Conservation (phyloP, 2,113 vertebrate species). For the Varanus salvator region DNA sequence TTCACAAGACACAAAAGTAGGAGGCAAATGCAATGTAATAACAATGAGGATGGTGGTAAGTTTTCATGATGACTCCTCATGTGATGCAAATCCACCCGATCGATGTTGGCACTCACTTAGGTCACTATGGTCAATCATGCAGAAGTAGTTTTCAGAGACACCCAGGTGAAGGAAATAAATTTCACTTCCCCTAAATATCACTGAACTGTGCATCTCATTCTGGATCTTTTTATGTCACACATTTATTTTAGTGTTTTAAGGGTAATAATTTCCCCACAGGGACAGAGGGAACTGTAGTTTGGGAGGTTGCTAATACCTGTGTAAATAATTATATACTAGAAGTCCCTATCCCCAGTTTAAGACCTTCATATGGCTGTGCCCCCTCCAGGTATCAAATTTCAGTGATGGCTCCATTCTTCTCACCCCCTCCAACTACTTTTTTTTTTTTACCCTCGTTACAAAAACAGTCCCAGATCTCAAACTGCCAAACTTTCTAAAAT, state of each 20-base stretch:
- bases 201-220: not conserved
- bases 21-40: too few relatives aligned
- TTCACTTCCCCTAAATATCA: too few relatives aligned
- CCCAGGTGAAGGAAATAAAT: not conserved
- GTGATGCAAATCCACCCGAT: not conserved
- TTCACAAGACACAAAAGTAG: too few relatives aligned
- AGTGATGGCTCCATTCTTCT: not conserved
- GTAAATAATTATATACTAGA: not conserved
- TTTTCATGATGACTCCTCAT: too few relatives aligned
- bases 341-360: not conserved
- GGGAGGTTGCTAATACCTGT: not conserved
- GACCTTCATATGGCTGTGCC: too few relatives aligned
- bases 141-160: not conserved
- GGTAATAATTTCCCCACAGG: not conserved
- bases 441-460: not conserved
- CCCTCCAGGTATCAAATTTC: not conserved
- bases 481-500: slow-evolving; percentile 58
- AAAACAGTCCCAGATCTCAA: slow-evolving; percentile 46
- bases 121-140: not conserved
- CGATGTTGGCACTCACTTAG: not conserved
- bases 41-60: too few relatives aligned
- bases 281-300: not conserved
- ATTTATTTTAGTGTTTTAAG: not conserved
- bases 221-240: not conserved
- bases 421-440: too few relatives aligned